Conservation (phyloP, 2,888 invertebrate species). For the Smittia aterrima region DNA sequence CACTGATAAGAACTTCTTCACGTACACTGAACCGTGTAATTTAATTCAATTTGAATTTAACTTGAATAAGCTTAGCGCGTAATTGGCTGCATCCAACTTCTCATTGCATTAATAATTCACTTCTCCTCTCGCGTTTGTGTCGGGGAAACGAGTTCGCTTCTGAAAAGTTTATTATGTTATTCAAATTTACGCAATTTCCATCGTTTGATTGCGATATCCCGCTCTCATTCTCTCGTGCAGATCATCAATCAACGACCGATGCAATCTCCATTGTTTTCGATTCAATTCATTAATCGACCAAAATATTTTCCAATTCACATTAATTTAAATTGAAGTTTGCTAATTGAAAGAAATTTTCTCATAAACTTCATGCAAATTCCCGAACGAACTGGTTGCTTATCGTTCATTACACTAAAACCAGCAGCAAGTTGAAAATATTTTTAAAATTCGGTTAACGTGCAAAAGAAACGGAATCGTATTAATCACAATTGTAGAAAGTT, state of each 20-base stretch:
- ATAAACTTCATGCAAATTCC: background rate
- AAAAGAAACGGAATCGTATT: background rate
- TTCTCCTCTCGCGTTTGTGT: background rate
- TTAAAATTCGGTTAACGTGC: background rate
- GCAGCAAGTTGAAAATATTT: background rate
- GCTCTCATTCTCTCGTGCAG: background rate
- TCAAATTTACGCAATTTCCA: background rate
- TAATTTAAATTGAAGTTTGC: conserved; percentile 2
- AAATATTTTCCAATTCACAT: background rate
- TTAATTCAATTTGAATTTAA: conserved; percentile 10
- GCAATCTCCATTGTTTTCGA: conserved; percentile 18
- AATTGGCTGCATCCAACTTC: conserved; percentile 18
- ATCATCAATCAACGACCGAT: background rate
- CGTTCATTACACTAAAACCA: background rate
- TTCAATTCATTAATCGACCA: background rate
- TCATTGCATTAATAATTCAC: conserved; percentile 11
- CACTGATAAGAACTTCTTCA: conserved; percentile 21
- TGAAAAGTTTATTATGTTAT: too few species aligned
- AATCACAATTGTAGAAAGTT: background rate
- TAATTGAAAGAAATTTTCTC: background rate
- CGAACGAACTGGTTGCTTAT: background rate
- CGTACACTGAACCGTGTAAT: background rate
- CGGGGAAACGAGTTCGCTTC: too few species aligned
- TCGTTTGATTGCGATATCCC: background rate
- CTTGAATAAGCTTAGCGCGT: background rate